phyloP scores from a whole-genome alignment of 2,888 invertebrate genomes.

The Philonicus albiceps region DNA sequence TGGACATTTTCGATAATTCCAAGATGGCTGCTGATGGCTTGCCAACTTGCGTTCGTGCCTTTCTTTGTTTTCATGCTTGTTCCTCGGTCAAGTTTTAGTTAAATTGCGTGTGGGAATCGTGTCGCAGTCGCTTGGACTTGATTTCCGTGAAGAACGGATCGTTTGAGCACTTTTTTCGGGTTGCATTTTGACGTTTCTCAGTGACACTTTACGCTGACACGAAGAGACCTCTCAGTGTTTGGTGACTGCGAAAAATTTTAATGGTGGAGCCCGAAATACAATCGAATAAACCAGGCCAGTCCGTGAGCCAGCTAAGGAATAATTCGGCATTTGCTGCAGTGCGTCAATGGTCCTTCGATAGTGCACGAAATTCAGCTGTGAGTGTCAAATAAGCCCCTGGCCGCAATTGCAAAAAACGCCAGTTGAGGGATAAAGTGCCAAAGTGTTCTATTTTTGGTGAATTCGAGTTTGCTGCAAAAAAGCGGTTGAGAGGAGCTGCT shows the following conservation, averaged over 20 bases:
- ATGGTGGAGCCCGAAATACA: conserved; percentile 1
- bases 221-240: not conserved
- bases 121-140: not conserved
- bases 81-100: not conserved
- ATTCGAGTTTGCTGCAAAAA: not conserved
- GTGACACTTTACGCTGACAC: conserved; percentile 10
- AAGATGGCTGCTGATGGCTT: conserved; percentile 55
- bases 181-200: not conserved
- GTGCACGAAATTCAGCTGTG: not conserved
- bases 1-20: conserved; percentile 49
- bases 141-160: not conserved
- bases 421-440: conserved; percentile 23
- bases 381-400: not conserved
- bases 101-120: not conserved
- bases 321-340: not conserved
- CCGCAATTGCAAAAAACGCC: not conserved
- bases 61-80: conserved; percentile 31
- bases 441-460: conserved; percentile 37
- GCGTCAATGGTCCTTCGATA: not conserved
- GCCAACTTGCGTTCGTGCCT: conserved; percentile 50
- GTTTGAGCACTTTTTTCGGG: not conserved
- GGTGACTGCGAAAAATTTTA: not conserved
- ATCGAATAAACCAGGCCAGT: not conserved
- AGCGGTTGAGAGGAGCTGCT: not conserved
- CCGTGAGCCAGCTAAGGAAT: not conserved